Conservation (phyloP, 2,888 invertebrate species). For the Vandiemenella viatica region DNA sequence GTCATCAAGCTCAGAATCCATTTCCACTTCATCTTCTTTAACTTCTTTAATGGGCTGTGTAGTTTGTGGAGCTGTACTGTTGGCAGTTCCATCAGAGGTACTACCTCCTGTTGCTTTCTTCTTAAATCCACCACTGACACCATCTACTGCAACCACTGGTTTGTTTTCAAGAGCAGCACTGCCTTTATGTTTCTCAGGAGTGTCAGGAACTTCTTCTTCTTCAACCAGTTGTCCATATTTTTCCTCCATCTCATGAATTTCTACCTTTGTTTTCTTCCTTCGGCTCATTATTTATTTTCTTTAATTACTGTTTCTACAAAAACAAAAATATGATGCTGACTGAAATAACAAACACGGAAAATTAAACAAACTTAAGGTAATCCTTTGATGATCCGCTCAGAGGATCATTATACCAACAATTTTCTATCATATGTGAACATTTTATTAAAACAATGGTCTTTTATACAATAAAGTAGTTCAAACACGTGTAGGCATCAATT, state of each 20-base stretch:
- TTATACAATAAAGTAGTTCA: too few relatives aligned
- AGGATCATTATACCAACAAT: too few relatives aligned
- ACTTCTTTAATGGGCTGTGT: slow-evolving; percentile 21
- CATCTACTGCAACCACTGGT: slow-evolving; percentile 36
- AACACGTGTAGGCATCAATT: too few relatives aligned
- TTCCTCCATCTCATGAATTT: slow-evolving; percentile 50
- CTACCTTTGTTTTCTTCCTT: slow-evolving; percentile 37
- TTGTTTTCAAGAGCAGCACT: slow-evolving; percentile 29
- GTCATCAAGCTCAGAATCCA: slow-evolving; percentile 38
- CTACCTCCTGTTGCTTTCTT: slow-evolving; percentile 33
- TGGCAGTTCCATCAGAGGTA: slow-evolving; percentile 5
- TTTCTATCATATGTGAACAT: too few relatives aligned
- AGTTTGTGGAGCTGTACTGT: slow-evolving; percentile 1
- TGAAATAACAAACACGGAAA: too few relatives aligned
- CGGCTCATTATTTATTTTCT: slow-evolving; percentile 29
- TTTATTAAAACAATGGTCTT: too few relatives aligned
- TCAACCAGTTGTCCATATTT: slow-evolving; percentile 37
- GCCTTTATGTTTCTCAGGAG: slow-evolving; percentile 30
- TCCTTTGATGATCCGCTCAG: too few relatives aligned
- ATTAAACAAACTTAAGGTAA: too few relatives aligned
- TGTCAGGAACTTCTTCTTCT: slow-evolving; percentile 44
- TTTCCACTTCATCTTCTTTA: slow-evolving; percentile 28
- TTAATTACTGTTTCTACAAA: too few relatives aligned
- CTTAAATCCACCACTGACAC: too few relatives aligned
- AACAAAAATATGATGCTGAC: too few relatives aligned